Percentiles rank a stretch among this genome's conserved stretches.
These are phyloP conservation scores for Eudasyphora cyanicolor DNA, from an alignment of 2,888 invertebrate species.

Conservation along the genomic window DNA sequence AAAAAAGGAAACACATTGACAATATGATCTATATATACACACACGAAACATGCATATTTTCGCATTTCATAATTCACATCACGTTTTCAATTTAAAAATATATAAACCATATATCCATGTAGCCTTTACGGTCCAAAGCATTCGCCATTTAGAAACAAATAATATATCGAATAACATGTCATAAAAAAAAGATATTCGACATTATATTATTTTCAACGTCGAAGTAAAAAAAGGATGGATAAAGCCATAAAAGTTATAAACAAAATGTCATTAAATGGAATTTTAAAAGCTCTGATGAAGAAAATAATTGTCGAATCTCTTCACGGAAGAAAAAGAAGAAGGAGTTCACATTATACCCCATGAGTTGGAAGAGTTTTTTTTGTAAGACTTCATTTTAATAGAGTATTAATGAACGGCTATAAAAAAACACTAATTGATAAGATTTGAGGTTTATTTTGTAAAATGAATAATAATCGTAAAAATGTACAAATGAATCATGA, in stretches of 20 bases:
- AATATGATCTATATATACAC: not conserved
- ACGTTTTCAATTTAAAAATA: slow-evolving; percentile 66
- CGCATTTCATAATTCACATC: slow-evolving; percentile 52
- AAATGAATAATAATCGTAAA: no score
- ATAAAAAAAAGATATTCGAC: not conserved
- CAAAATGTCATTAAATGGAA: not conserved
- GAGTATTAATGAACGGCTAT: no score
- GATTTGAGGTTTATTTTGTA: no score
- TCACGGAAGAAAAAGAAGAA: no score
- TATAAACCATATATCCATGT: not conserved
- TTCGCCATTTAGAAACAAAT: not conserved
- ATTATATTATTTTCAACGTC: not conserved
- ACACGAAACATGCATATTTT: not conserved
- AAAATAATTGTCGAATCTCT: no score
- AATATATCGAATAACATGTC: not conserved
- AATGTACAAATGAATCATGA: no score
- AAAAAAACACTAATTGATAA: no score
- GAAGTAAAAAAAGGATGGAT: no score
- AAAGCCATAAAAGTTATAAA: not conserved
- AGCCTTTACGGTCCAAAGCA: no score
- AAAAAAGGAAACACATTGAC: slow-evolving; percentile 1
- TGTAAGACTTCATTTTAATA: no score
- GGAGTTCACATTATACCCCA: no score
- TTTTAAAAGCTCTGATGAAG: not conserved
- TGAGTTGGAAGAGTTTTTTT: no score